These are phyloP conservation scores for Drosophila subpulchrella DNA, from an alignment of 1,140 invertebrate genomes.

Conservation along the genomic window DNA sequence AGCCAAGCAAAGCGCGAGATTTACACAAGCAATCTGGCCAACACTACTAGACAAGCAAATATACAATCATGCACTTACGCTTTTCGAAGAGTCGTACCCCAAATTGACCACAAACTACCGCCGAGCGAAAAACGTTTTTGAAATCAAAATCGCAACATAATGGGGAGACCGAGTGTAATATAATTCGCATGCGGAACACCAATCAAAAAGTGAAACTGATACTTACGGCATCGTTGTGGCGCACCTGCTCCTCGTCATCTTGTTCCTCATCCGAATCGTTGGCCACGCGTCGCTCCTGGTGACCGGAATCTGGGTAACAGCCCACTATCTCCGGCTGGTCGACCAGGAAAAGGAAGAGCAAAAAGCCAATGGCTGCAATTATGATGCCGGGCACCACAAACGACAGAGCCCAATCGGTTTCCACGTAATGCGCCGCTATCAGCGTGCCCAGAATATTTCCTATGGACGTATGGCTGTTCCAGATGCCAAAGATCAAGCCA, in stretches of 20 bases:
- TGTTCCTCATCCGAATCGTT: conserved; percentile 76
- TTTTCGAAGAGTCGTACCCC: conserved; percentile 35
- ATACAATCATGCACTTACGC: conserved; percentile 60
- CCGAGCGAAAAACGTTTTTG: conserved; percentile 22
- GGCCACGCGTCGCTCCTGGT: conserved; percentile 48
- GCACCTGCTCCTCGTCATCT: conserved; percentile 49
- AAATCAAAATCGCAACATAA: conserved; percentile 36
- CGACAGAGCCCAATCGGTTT: conserved; percentile 94
- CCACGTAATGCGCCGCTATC: conserved; percentile 94
- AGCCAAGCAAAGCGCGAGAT: conserved; percentile 7
- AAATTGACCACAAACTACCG: conserved; percentile 41
- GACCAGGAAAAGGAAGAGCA: conserved; percentile 94
- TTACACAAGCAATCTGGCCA: conserved; percentile 26
- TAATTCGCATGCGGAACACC: background rate
- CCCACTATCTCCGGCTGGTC: conserved; percentile 91
- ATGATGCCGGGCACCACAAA: conserved; percentile 96
- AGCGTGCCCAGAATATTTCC: conserved; percentile 96
- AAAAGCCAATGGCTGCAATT: conserved; percentile 90
- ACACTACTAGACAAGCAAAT: conserved; percentile 2
- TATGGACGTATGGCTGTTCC: conserved; percentile 98
- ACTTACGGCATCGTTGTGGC: conserved; percentile 70
- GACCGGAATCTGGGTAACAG: conserved; percentile 84
- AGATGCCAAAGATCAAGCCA: conserved; percentile 97
- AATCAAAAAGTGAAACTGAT: background rate
- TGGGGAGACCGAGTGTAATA: background rate